Percentiles rank a stretch among this genome's conserved stretches.
phyloP scores from a whole-genome alignment of 2,888 invertebrate genomes.

The Epinotia ramella region DNA sequence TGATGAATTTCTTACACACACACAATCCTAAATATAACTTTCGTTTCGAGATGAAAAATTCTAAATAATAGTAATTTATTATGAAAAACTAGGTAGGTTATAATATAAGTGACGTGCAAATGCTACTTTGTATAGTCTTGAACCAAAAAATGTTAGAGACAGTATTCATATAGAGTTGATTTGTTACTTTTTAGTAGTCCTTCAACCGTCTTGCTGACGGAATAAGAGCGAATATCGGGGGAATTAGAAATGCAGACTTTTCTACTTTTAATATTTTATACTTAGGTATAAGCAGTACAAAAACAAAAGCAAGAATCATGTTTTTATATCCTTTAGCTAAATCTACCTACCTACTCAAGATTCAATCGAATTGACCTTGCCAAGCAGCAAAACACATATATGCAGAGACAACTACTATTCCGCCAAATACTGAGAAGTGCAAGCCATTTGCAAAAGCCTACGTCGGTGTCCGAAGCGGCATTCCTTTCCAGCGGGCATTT shows the following conservation, averaged over 20 bases:
- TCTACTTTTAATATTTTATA: neutral
- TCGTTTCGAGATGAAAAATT: neutral
- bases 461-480: conserved; percentile 10
- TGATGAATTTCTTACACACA: neutral
- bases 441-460: conserved; percentile 12
- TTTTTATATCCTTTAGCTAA: neutral
- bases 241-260: too few relatives aligned
- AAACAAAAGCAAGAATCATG: neutral
- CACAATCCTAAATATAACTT: neutral
- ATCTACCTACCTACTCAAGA: neutral
- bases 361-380: conserved; percentile 12
- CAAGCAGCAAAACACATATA: conserved; percentile 19
- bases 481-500: conserved; percentile 28
- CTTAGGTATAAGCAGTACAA: too few relatives aligned
- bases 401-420: conserved; percentile 5
- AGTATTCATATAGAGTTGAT: too few relatives aligned
- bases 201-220: too few relatives aligned
- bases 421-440: conserved; percentile 17
- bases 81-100: too few relatives aligned
- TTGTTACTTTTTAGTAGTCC: too few relatives aligned
- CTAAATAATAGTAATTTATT: neutral
- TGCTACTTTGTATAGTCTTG: too few relatives aligned
- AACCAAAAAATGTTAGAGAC: too few relatives aligned
- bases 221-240: too few relatives aligned
- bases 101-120: too few relatives aligned